Base-by-base conservation (phyloP, 2,888 invertebrate species). In the Ichneumon xanthorius region DNA sequence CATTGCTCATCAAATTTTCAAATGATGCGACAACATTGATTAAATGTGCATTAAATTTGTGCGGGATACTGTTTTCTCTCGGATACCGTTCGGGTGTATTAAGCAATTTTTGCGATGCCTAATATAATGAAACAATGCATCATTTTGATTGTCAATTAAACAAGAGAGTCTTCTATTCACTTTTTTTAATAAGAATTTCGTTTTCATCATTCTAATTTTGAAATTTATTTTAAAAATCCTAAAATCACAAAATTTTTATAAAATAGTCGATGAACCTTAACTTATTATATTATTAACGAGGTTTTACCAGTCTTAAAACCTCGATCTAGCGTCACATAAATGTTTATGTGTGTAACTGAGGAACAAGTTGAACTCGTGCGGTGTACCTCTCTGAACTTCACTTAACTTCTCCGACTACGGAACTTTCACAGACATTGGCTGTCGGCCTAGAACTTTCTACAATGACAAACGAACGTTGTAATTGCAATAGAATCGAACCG, bases 1-100 rank as follows among this genome's bases (percentile, higher is more conserved):
- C 67, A 50, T 58, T 19, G 58, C 50, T 14, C 5, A 65, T 55
- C 53, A 48, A 70, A 63, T 73, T 75, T 71, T 48, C 40, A 26
- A 30, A 67, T 67, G n/a, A 40, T 45, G 4, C 67, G 19, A 37
- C 37, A 45, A 67, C 22, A 22, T 40, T 19, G n/a, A 40, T 67
- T 1, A 40, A 67, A 19, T 67, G 11, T 45, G 4, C 40, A 67
- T 19, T 9, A 40, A 16, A 40, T 0, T 19, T 40, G 11, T 40
- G 40, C 9, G 33, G 9, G 5, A 37, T 37, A 33, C 4, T 37
- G 65, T 19, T 65, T 9, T 2, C 30, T 16, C 16, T 7, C 4
- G 33, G 30, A 33, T n/a, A 30, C 14, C n/a, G 4, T 48, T 16
- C 16, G 45, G 4, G 16, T 16, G 4, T 4, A 16, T 63, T n/a